Evolutionary conservation across 2,888 invertebrate species (phyloP), one percentile per base, ranked within the genome.

Genomic region (Drosophila percnosoma): DNA sequence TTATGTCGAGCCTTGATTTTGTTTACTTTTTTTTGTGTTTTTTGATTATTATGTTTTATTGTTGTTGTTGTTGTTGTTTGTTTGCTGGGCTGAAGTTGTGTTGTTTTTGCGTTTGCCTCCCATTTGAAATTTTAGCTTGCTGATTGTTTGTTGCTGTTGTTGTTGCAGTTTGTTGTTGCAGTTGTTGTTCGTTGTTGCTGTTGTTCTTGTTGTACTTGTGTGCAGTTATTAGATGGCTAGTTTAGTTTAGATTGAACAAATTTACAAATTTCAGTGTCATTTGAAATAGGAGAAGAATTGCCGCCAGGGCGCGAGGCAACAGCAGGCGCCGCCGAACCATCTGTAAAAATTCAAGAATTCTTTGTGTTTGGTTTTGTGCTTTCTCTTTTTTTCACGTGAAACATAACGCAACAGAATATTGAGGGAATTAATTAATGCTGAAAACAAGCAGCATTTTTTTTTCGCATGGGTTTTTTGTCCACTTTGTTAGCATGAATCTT

Each of bases 261-360:
- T 69, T 42, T 24, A 63, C 60, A 62, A 69, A 68, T 68, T 49
- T 61, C 36, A 70, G 49, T 65, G 62, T 69, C 75, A 80, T 86
- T 91, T 87, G 79, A 85, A 83, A 88, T 82, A 86, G 71, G 75
- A 64, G 83, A 90, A 73, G 69, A 90, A 79, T 67, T 83, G 90
- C 80, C 82, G 90, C 91, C 91, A 91, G 78, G 87, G 81, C 75
- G 80, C 83, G 68, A 83, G 79, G 79, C 88, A 91, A 80, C 88
- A 91, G 85, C 92, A 91, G 83, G 81, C 83, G 89, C 86, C 89
- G 69, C 82, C 87, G 80, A 80, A 83, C 90, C 90, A 91, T 90
- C 91, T 91, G 91, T 81, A 91, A 86, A 85, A 90, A 89, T 85
- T 80, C 31, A 83, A 87, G 80, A 89, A 89, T 87, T 86, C 71